phyloP scores from a whole-genome alignment of 1,140 invertebrate species.

The Teleogryllus occipitalis region DNA sequence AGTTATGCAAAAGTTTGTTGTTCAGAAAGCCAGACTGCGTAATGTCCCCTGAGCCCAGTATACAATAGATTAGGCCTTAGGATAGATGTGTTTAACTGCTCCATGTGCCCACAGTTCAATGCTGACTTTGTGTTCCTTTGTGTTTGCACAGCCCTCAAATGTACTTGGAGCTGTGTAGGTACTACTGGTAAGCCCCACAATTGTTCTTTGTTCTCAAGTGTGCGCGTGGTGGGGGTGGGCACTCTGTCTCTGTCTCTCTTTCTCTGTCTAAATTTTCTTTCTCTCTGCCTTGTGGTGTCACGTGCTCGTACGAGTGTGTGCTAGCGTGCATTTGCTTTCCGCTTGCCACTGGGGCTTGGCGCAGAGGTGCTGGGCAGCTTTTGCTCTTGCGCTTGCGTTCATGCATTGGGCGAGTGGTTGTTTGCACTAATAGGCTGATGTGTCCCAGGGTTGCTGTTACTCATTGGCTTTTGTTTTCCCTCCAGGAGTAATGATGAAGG shows the following conservation, averaged over 20 bases:
- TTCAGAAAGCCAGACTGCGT: no score
- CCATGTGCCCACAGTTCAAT: background rate
- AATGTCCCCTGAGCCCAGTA: no score
- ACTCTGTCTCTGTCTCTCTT: background rate
- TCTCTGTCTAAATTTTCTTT: background rate
- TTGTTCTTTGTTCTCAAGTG: background rate
- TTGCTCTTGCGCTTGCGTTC: background rate
- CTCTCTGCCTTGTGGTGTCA: background rate
- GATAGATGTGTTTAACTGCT: background rate
- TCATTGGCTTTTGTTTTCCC: background rate
- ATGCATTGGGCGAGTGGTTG: background rate
- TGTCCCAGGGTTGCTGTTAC: background rate
- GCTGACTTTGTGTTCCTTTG: constrained; percentile 23
- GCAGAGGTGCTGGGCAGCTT: background rate
- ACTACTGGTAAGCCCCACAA: constrained; percentile 26
- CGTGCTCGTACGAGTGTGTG: background rate
- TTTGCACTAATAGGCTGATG: background rate
- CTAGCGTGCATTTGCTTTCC: background rate
- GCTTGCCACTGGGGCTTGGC: background rate
- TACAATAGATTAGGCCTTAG: no score
- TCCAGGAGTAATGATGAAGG: background rate
- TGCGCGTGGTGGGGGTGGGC: background rate
- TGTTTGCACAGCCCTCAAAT: constrained; percentile 26
- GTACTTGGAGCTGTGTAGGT: constrained; percentile 26
- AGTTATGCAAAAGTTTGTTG: no score